Evolutionary conservation across 2,888 invertebrate species (phyloP), one percentile per base, ranked within the genome.

Genomic region (Ophion ventricosus): DNA sequence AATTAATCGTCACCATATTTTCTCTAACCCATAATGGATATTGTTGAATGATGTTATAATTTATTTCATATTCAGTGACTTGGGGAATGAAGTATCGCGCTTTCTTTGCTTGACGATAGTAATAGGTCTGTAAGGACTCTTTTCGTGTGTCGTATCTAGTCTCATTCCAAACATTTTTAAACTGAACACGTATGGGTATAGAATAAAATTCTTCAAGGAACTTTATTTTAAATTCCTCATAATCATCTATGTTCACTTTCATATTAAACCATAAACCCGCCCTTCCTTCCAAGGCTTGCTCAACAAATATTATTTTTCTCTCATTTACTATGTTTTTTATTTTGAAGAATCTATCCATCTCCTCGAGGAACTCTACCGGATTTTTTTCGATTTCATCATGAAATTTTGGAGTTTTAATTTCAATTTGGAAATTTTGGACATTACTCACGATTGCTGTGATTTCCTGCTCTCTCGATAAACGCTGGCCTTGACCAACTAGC

Each of bases 91-190:
- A 74, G 43, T 66, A 80, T 67, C 67, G 74, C 25, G 80, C 66
- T 25, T 80, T 70, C 43, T 72, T 75, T 1, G 82, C 3, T 64
- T 86, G 82, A 0, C 40, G 54, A 56, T 80, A 84, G 64, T 59
- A 73, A 73, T 66, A 80, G 0, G 43, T 61, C n/a, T 84, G 76
- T 11, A 75, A 59, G 1, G 67, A 63, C 7, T 69, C 63, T n/a
- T 63, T 54, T 3, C 43, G 14, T 5, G 49, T 10, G 17, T 40
- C 43, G 10, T 54, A 84, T 40, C 54, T 20, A 8, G 73, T 67
- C 0, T 63, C 73, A 26, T 40, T 49, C 84, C 84, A 84, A 8
- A 20, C 23, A 20, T 69, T 77, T 73, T 84, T 84, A 23, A 77
- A 69, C 29, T 66, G 56, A 0, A 80, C 61, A 14, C 54, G 59